phyloP scores from a whole-genome alignment of 2,888 invertebrate species.

The Erannis defoliaria region DNA sequence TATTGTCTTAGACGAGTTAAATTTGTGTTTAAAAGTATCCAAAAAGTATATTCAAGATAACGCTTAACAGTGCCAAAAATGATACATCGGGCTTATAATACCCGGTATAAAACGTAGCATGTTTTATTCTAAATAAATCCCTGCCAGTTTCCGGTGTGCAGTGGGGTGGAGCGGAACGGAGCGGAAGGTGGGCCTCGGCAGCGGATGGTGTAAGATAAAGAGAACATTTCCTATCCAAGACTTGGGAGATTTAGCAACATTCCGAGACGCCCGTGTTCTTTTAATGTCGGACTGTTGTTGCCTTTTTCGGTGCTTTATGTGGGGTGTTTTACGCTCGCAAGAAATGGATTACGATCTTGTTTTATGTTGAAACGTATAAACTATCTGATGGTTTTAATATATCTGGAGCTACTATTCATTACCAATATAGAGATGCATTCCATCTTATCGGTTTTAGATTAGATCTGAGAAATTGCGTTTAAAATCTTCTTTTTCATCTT shows the following conservation, averaged over 20 bases:
- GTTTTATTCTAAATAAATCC: constrained; percentile 77
- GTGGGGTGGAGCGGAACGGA: constrained; percentile 73
- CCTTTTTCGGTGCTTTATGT: constrained; percentile 37
- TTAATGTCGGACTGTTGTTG: constrained; percentile 63
- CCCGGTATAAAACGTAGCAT: constrained; percentile 54
- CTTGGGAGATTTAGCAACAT: constrained; percentile 82
- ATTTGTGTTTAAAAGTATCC: background rate
- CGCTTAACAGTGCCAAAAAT: constrained; percentile 33
- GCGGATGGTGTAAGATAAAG: constrained; percentile 85
- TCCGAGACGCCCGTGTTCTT: constrained; percentile 67
- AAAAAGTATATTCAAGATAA: constrained; percentile 1
- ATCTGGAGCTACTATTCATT: background rate
- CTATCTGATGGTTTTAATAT: background rate
- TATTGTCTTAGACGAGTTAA: too few species aligned
- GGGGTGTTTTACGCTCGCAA: constrained; percentile 34
- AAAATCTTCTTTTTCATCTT: too few species aligned
- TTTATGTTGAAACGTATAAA: background rate
- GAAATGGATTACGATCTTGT: constrained; percentile 14
- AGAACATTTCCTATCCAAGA: constrained; percentile 85
- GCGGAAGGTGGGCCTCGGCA: constrained; percentile 81
- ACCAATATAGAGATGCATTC: background rate
- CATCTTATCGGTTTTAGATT: background rate
- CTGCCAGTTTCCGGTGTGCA: constrained; percentile 75
- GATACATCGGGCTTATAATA: constrained; percentile 43
- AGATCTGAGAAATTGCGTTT: too few species aligned